Evolutionary conservation across 30 jellyfish, hydroid and myxozoan genomes (phyloP).

Genomic region (Cassiopea xamachana): DNA sequence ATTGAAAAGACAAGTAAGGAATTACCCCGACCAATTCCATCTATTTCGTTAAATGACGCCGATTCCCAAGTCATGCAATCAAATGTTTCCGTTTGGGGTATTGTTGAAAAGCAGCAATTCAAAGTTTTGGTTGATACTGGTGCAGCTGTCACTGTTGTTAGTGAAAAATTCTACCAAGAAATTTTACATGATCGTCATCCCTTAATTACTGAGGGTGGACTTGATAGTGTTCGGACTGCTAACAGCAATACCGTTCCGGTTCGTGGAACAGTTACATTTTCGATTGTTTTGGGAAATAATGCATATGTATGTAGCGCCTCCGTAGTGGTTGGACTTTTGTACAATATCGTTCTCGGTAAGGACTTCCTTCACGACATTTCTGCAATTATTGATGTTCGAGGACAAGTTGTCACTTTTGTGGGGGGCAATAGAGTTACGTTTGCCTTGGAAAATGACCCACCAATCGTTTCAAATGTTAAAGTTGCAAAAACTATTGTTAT

Average conservation of each 20-base stretch:
- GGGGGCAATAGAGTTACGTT: not conserved
- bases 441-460: not conserved
- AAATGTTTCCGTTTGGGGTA: slow-evolving; percentile 11
- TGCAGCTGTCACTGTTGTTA: slow-evolving; percentile 29
- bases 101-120: not conserved
- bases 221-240: not conserved
- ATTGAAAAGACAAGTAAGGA: too few species aligned
- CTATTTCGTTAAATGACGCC: not conserved
- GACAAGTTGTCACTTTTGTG: too few species aligned
- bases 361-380: not conserved
- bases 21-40: too few species aligned
- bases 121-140: slow-evolving; percentile 25
- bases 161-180: not conserved
- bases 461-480: not conserved
- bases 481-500: slow-evolving; percentile 4
- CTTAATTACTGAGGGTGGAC: too few species aligned
- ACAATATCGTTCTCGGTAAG: slow-evolving; percentile 12
- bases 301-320: not conserved
- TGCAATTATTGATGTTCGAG: not conserved
- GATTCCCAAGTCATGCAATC: not conserved
- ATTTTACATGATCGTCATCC: too few species aligned
- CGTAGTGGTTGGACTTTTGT: slow-evolving; percentile 9
- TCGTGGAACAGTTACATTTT: slow-evolving; percentile 13
- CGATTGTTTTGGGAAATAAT: not conserved
- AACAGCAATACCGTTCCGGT: not conserved